A percentile compares a stretch with the other conserved stretches of the same genome.
These are phyloP conservation scores for Penaeus chinensis DNA, from an alignment of 1,140 invertebrate species.

Conservation along the genomic window DNA sequence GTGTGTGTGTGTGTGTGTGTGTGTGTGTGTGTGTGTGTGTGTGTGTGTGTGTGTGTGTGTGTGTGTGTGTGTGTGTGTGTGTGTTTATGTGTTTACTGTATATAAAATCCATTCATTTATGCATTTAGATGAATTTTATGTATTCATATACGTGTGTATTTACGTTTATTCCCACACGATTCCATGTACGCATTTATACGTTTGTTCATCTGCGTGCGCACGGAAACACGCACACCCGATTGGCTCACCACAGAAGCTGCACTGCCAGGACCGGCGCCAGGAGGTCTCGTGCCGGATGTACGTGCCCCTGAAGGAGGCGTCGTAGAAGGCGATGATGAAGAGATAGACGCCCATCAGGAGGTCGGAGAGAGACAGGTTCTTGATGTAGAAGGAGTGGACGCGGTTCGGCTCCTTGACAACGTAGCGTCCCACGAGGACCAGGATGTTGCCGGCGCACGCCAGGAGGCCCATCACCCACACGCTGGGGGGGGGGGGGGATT, in stretches of 20 bases:
- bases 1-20: too few relatives aligned
- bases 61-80: too few relatives aligned
- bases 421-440: conserved; percentile 36
- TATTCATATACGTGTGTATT: too few relatives aligned
- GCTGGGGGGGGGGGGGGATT: not conserved
- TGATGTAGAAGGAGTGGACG: conserved; percentile 56
- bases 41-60: too few relatives aligned
- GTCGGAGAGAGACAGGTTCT: conserved; percentile 48
- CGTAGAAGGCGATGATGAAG: conserved; percentile 54
- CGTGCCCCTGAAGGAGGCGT: conserved; percentile 47
- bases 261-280: conserved; percentile 49
- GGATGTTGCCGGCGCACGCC: conserved; percentile 38
- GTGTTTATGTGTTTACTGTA: too few relatives aligned
- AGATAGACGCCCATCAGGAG: conserved; percentile 52
- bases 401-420: conserved; percentile 51
- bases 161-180: too few relatives aligned
- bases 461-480: conserved; percentile 52
- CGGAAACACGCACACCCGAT: not conserved
- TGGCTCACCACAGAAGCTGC: conserved; percentile 35
- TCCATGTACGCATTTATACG: too few relatives aligned
- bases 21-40: too few relatives aligned
- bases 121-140: too few relatives aligned
- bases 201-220: too few relatives aligned
- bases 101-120: too few relatives aligned
- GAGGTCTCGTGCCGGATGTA: conserved; percentile 49